These are phyloP conservation scores for Hydropotes inermis DNA, from an alignment of 2,113 vertebrate species.

Conservation along the genomic window DNA sequence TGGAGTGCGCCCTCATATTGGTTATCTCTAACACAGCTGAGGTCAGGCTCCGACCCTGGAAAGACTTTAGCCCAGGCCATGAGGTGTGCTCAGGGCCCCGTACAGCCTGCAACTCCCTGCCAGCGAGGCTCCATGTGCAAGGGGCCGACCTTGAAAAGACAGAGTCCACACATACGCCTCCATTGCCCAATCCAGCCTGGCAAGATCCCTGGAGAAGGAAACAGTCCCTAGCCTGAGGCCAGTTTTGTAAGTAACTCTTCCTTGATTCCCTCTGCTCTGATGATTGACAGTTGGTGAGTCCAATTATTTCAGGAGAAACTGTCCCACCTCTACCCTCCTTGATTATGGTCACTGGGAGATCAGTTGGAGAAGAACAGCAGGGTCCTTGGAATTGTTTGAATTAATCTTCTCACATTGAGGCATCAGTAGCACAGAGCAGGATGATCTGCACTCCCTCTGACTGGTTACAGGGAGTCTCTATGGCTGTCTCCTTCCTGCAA, in stretches of 20 bases:
- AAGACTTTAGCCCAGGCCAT: background rate
- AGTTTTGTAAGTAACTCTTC: background rate
- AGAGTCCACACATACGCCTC: no score
- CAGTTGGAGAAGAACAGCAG: fast-evolving
- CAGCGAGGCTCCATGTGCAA: fast-evolving
- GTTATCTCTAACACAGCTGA: background rate
- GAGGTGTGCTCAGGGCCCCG: background rate
- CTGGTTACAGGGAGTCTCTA: background rate
- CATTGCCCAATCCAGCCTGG: background rate
- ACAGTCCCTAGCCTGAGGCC: background rate
- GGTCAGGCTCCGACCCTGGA: background rate
- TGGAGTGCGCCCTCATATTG: no score
- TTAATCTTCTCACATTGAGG: background rate
- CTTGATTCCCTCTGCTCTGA: background rate
- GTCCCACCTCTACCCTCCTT: background rate
- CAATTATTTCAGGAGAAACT: background rate
- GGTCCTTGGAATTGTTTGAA: background rate
- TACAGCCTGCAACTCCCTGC: background rate
- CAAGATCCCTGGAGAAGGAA: background rate
- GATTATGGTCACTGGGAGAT: background rate
- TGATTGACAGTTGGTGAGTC: fast-evolving
- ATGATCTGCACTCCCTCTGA: background rate
- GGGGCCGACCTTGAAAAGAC: no score
- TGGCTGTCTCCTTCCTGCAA: background rate
- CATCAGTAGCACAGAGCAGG: background rate